phyloP scores from a whole-genome alignment of 2,888 invertebrate genomes.

The Ditylenchus weischeri region DNA sequence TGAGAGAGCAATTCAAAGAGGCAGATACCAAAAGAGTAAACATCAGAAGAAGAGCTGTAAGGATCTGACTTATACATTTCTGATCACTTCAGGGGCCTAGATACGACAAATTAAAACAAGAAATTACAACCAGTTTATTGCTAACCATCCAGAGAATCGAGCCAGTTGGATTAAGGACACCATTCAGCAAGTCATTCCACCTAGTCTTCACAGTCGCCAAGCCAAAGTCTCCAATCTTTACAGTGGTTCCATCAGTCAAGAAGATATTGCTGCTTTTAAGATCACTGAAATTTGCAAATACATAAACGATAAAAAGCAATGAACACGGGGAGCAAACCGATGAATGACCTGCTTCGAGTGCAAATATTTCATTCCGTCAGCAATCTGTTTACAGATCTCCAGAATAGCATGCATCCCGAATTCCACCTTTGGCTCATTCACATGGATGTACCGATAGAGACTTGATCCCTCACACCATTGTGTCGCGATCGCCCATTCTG shows the following conservation, averaged over 20 bases:
- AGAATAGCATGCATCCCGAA: constrained; percentile 86
- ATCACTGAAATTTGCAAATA: constrained; percentile 65
- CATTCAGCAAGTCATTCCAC: constrained; percentile 71
- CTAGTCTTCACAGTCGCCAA: constrained; percentile 94
- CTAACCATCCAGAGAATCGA: constrained; percentile 93
- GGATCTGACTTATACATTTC: constrained; percentile 82
- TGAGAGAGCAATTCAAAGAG: constrained; percentile 89
- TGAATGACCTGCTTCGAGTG: constrained; percentile 99
- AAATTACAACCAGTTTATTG: constrained; percentile 1
- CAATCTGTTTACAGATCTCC: constrained; percentile 92
- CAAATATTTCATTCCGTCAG: constrained; percentile 95
- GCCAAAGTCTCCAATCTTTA: constrained; percentile 96
- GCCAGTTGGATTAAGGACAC: constrained; percentile 80
- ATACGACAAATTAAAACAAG: constrained; percentile 11
- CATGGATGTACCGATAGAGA: constrained; percentile 81
- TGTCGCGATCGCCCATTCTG: constrained; percentile 80
- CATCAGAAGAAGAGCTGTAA: constrained; percentile 97
- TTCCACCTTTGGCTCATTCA: constrained; percentile 71
- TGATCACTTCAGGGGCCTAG: constrained; percentile 91
- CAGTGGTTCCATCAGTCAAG: constrained; percentile 94
- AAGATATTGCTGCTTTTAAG: constrained; percentile 99
- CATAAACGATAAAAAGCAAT: too few species aligned
- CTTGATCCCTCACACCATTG: constrained; percentile 97
- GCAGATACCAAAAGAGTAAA: constrained; percentile 96
- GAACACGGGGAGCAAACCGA: constrained; percentile 61